Base-by-base conservation (phyloP, 2,888 invertebrate genomes). In the Hirtodrosophila confusa region DNA sequence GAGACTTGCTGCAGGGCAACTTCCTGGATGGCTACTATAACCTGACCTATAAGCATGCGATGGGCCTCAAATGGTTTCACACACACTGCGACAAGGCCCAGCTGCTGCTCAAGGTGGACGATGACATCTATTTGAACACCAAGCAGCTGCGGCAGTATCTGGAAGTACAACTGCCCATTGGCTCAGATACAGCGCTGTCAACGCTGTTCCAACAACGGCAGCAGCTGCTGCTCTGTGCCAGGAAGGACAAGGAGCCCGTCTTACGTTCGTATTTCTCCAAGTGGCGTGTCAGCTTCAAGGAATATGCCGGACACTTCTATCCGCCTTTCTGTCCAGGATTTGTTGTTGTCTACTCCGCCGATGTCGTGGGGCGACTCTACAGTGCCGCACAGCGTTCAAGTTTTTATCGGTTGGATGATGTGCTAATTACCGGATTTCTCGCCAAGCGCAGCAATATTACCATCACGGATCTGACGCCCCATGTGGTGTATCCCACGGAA, bases 41-140 rank as follows among this genome's bases (percentile, higher is more conserved):
- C 89, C 93, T 96, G 89, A 96, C 96, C 0, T 95, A 96, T 75
- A 97, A 97, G 88, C 96, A 96, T 88, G 94, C 95, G 3, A 95
- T 95, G 93, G 95, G 94, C 0, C 91, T 96, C 36, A 95, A 95
- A 86, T 96, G 96, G 94, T 93, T 94, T 3, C 91, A 93, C 0
- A 94, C 94, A 76, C 93, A 94, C 80, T 96, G 96, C 89, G 92
- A 93, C 0, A 90, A 91, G 41, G 95, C 94, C 0, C 94, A 93
- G 72, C 94, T 93, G 76, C 86, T 96, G 57, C 90, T 96, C 47
- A 96, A 96, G 90, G 93, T 94, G 50, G 96, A 96, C 88, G 75
- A 75, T 39, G 78, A 75, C n/a, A 41, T 75, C 10, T 75, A 40
- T 10, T 11, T 75, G 0, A 75, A 78, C 45, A 63, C 70, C 11